phyloP scores from a whole-genome alignment of 2,888 invertebrate species.

The Ypsolopha sequella region DNA sequence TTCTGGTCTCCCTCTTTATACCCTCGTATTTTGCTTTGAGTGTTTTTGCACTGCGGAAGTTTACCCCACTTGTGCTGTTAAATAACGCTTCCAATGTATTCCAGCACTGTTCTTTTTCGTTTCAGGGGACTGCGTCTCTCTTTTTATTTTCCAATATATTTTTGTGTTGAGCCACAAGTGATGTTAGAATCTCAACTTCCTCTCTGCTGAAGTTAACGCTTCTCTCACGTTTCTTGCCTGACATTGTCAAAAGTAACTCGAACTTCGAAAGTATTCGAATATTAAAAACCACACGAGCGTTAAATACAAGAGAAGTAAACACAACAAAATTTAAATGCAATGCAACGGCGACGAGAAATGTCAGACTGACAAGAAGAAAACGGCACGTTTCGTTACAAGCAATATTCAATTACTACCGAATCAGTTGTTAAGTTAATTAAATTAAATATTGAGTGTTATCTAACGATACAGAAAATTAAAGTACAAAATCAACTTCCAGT shows the following conservation, averaged over 20 bases:
- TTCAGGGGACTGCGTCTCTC: not conserved
- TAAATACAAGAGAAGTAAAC: too few relatives aligned
- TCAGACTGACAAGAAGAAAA: too few relatives aligned
- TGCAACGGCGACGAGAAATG: too few relatives aligned
- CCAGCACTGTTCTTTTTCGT: not conserved
- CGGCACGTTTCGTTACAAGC: too few relatives aligned
- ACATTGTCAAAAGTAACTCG: not conserved
- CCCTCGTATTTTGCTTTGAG: slow-evolving; percentile 1
- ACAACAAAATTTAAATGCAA: too few relatives aligned
- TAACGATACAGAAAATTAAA: too few relatives aligned
- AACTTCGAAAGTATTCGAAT: too few relatives aligned
- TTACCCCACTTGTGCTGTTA: not conserved
- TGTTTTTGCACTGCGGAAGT: not conserved
- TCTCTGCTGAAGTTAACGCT: not conserved
- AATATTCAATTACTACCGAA: too few relatives aligned
- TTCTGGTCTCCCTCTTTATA: not conserved
- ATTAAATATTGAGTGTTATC: too few relatives aligned
- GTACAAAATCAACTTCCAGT: too few relatives aligned
- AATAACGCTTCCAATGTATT: not conserved
- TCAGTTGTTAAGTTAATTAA: too few relatives aligned
- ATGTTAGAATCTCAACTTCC: not conserved
- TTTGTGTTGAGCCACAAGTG: not conserved
- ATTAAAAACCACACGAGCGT: too few relatives aligned
- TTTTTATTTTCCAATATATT: not conserved
- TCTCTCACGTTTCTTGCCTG: not conserved